phyloP scores from a whole-genome alignment of 30 jellyfish, hydroid and myxozoan species.

The Aurelia coerulea region DNA sequence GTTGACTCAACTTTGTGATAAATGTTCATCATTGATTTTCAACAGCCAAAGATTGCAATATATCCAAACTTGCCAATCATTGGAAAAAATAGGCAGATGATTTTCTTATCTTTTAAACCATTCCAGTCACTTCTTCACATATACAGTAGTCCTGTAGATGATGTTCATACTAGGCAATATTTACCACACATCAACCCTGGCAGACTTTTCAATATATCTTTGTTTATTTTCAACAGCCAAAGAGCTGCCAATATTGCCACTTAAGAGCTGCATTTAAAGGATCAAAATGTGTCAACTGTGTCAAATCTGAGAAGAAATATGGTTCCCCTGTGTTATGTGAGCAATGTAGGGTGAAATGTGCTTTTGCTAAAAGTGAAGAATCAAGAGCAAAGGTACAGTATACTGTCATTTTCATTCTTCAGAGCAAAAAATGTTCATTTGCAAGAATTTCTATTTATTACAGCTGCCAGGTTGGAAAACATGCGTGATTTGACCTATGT shows the following conservation, averaged over 20 bases:
- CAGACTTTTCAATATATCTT: background rate
- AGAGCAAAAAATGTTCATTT: background rate
- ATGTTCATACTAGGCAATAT: background rate
- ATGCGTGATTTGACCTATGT: too few relatives aligned
- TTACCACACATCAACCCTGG: too few relatives aligned
- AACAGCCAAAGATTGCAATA: too few relatives aligned
- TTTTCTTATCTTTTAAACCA: too few relatives aligned
- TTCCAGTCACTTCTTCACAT: too few relatives aligned
- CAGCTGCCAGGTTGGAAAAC: too few relatives aligned
- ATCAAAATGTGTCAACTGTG: slow-evolving; percentile 75
- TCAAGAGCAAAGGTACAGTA: slow-evolving; percentile 74
- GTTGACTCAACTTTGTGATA: too few relatives aligned
- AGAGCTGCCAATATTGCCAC: slow-evolving; percentile 85
- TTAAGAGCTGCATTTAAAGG: slow-evolving; percentile 85
- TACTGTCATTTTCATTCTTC: background rate
- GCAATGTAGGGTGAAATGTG: slow-evolving; percentile 82
- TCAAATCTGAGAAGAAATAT: slow-evolving; percentile 88
- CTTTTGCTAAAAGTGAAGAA: slow-evolving; percentile 78
- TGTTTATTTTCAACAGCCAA: slow-evolving; percentile 58
- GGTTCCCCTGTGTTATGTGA: slow-evolving; percentile 90
- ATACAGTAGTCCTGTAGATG: too few relatives aligned
- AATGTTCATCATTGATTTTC: too few relatives aligned
- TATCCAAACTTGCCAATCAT: too few relatives aligned
- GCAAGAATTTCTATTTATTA: background rate
- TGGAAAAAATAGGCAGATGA: too few relatives aligned